Evolutionary conservation across 1,140 invertebrate species (phyloP).

Genomic region (Holcopasites calliopsidis): DNA sequence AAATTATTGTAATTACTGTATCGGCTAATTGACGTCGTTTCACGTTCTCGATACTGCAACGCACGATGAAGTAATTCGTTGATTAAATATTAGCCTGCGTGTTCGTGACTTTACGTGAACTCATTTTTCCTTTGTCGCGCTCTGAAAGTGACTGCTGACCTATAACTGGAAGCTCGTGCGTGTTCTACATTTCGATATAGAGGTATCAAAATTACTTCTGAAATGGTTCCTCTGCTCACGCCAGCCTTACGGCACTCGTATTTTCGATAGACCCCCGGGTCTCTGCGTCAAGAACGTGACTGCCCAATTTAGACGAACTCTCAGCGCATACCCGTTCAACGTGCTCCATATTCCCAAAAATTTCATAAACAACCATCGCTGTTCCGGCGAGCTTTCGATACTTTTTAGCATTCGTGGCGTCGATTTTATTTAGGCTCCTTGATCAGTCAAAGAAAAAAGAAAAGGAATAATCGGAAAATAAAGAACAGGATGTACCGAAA

Average conservation of each 20-base stretch:
- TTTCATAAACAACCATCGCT: neutral
- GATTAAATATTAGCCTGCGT: conserved; percentile 39
- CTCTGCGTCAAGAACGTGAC: neutral
- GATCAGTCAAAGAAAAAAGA: too few relatives aligned
- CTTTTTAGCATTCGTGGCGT: neutral
- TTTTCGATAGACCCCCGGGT: neutral
- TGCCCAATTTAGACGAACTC: neutral
- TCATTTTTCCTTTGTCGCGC: conserved; percentile 1
- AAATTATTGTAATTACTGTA: neutral
- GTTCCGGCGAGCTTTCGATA: neutral
- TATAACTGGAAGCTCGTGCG: conserved; percentile 15
- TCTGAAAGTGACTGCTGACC: conserved; percentile 23
- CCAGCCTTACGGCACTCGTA: neutral
- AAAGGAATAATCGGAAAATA: neutral
- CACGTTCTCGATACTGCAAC: neutral
- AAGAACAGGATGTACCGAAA: too few relatives aligned
- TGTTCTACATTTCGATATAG: neutral
- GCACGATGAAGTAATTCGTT: conserved; percentile 40
- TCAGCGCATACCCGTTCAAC: neutral
- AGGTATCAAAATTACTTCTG: too few relatives aligned
- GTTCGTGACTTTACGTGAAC: conserved; percentile 24
- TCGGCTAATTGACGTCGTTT: conserved; percentile 5
- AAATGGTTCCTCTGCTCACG: too few relatives aligned
- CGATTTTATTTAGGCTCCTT: neutral
- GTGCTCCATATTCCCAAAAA: neutral